Base-by-base conservation (phyloP, 2,113 vertebrate species). In the Eretmochelys imbricata region DNA sequence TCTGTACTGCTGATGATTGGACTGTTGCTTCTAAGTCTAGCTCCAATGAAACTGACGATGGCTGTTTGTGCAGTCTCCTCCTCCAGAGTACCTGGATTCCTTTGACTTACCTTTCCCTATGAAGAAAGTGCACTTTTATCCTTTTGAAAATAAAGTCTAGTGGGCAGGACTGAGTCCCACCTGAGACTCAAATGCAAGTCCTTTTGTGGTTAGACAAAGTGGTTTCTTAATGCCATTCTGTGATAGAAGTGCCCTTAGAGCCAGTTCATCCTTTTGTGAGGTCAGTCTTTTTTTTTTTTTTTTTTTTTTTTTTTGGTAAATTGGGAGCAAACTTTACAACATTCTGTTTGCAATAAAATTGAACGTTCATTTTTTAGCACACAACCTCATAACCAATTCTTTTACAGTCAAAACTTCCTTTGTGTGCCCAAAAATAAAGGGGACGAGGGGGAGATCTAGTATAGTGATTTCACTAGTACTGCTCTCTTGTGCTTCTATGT, bases 231-330 rank as follows among this genome's bases (percentile, higher is more conserved):
- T 96, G 96, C 42, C 82, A 97, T 97, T 97, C 96, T 95, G 84
- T 96, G 95, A 96, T 97, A 97, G 97, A 97, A 96, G 96, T 94
- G 94, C 94, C 96, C 96, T 97, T 96, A 97, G 92, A 97, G 94
- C 94, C 91, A 92, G 94, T 55, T 93, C 50, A 80, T 94, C 95
- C 53, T 54, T 95, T 87, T 90, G 87, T 96, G 94, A 87, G 79
- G 72, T 93, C 88, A 88, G 87, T 89, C 95, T 54, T 82, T 94
- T 96, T 92, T 89, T 94, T 96, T 92, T 89, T 94, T 10, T 49
- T 49, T 49, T 49, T 49, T 49, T 96, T 92, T 89, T 94, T n/a
- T n/a, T n/a, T n/a, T n/a, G n/a, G 76, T 95, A 94, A 96, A 91
- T 93, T 95, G 83, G 76, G 91, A 97, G 91, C 87, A 93, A 97